Evolutionary conservation across 2,888 invertebrate genomes (phyloP).

Genomic region (Dicyrtomina minuta): DNA sequence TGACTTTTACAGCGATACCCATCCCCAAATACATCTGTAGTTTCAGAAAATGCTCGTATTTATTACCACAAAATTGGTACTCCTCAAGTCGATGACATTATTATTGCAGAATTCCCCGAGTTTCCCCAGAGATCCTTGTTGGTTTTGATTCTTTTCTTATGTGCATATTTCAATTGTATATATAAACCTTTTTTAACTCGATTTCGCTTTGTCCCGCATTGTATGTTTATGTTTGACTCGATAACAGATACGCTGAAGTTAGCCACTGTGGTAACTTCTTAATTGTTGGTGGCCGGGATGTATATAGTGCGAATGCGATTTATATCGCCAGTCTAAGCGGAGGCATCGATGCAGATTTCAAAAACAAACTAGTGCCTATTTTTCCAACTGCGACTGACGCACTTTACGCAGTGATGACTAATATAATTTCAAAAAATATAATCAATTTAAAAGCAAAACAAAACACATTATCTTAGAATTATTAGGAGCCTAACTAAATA

Average conservation of each 20-base stretch:
- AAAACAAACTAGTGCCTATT: slow-evolving; percentile 7
- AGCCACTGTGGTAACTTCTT: no score
- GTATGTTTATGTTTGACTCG: no score
- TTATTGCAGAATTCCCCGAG: slow-evolving; percentile 60
- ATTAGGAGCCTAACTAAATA: no score
- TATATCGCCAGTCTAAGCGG: slow-evolving; percentile 2
- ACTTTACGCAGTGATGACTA: neutral
- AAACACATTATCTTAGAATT: no score
- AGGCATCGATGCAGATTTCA: slow-evolving; percentile 10
- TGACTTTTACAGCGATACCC: slow-evolving; percentile 18
- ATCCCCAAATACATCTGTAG: slow-evolving; percentile 30
- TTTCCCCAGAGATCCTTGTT: slow-evolving; percentile 59
- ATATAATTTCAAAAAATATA: no score
- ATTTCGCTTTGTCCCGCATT: no score
- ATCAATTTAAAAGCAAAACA: no score
- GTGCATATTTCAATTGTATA: no score
- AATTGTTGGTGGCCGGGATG: neutral
- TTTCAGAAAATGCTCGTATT: slow-evolving; percentile 57
- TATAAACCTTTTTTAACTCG: no score
- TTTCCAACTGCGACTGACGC: slow-evolving; percentile 21
- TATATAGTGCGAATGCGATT: slow-evolving; percentile 15
- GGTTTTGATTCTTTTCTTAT: slow-evolving; percentile 13
- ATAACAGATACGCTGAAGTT: no score
- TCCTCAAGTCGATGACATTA: slow-evolving; percentile 59
- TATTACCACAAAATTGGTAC: slow-evolving; percentile 62